Evolutionary conservation across 2,888 invertebrate species (phyloP), one percentile per base, ranked within the genome.

Genomic region (Apoderus coryli): DNA sequence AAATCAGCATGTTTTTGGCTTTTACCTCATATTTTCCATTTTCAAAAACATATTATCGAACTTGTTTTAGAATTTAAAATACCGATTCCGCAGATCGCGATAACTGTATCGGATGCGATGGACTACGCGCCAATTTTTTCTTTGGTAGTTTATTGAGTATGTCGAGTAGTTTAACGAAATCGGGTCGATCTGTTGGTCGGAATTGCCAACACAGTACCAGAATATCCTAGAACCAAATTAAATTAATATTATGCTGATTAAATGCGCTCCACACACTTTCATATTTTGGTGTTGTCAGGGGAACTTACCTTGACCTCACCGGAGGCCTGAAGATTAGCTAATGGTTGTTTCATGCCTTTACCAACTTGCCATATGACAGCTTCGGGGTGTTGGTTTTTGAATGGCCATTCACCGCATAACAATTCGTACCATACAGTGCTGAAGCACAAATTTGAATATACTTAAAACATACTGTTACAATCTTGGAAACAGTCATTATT

Each of bases 341-440:
- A 67, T 14, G 93, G 80, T 57, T 92, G 93, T 52, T 95, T 95
- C 66, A 90, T 81, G 32, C 96, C 96, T 50, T 84, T 81, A 4
- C 96, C 96, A 27, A 95, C 92, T 57, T 92, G 90, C 90, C 92
- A 98, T 49, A 98, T 93, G 37, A 96, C 79, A 3, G 90, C 78
- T 58, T 98, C 95, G 0, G 93, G 81, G 10, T 90, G 84, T 53
- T 89, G 85, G 10, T 78, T 78, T 56, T 86, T 85, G 60, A 92
- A 95, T 3, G 96, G 95, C 73, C 89, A 95, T 50, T 93, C 92
- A 3, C 90, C 89, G 51, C 89, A 90, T 30, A 96, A 64, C 33
- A 98, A 63, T 63, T 98, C 98, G 59, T 92, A 98, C 95, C 95
- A 98, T 16, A 98, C 89, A 32, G 96, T 96, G 28, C 95, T 89